Conservation (phyloP, 2,113 vertebrate genomes). For the Jaculus jaculus region DNA sequence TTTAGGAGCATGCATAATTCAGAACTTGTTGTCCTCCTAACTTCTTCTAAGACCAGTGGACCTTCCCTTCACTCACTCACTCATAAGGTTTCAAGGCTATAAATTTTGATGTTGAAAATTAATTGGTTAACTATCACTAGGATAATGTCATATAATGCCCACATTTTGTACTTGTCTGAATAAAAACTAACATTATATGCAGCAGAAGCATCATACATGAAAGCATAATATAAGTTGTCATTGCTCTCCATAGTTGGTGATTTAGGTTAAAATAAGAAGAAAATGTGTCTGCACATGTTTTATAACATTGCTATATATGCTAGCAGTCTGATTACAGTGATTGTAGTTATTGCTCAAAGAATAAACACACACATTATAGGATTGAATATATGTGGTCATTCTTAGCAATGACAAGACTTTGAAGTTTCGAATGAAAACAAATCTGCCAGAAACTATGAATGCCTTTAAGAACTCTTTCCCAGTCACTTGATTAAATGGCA, state of each 20-base stretch:
- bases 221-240: neutral
- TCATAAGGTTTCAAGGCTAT: neutral
- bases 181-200: neutral
- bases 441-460: neutral
- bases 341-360: neutral
- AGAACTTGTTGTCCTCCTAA: neutral
- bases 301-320: too few species aligned
- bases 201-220: neutral
- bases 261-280: neutral
- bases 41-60: neutral
- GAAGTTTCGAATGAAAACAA: slow-evolving; percentile 21
- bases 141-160: neutral
- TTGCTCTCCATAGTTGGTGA: neutral
- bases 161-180: neutral
- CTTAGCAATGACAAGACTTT: neutral
- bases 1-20: neutral
- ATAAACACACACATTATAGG: neutral
- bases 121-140: neutral
- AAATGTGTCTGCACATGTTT: neutral
- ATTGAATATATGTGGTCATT: neutral
- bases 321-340: neutral
- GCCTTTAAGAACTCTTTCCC: neutral
- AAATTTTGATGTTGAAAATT: neutral
- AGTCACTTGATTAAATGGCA: neutral
- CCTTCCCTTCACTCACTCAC: too few species aligned